A percentile compares a stretch with the other conserved stretches of the same genome.
phyloP scores from a whole-genome alignment of 2,888 invertebrate genomes.

The Creontiades dilutus region DNA sequence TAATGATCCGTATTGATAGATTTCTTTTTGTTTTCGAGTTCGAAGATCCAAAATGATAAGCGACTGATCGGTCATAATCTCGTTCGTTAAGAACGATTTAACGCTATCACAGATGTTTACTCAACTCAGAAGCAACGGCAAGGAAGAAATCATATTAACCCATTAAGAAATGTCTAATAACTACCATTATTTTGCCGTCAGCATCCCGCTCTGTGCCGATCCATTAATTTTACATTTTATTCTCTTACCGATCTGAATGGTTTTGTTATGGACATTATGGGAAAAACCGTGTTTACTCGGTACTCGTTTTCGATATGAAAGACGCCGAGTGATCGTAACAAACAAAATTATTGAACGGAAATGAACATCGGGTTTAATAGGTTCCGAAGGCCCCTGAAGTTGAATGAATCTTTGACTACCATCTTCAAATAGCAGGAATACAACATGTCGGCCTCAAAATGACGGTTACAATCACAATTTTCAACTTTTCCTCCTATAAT shows the following conservation, averaged over 20 bases:
- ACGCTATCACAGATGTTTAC: neutral
- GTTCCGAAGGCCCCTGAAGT: too few species aligned
- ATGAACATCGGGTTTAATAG: neutral
- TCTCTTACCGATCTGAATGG: neutral
- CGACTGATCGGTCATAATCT: neutral
- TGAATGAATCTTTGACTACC: too few species aligned
- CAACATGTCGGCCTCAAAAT: too few species aligned
- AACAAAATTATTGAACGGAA: constrained; percentile 5
- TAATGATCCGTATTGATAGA: too few species aligned
- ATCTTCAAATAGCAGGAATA: too few species aligned
- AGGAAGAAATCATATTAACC: constrained; percentile 4
- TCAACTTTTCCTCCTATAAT: too few species aligned
- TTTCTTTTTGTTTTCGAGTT: neutral
- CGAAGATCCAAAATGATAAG: neutral
- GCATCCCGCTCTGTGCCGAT: neutral
- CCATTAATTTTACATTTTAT: constrained; percentile 23
- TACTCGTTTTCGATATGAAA: neutral
- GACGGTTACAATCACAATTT: too few species aligned
- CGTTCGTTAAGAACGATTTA: neutral
- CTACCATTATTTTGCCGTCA: constrained; percentile 38
- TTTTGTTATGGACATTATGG: constrained; percentile 10
- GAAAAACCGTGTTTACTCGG: constrained; percentile 9
- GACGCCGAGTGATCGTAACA: neutral
- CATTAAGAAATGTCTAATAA: constrained; percentile 30
- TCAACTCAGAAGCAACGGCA: neutral